Conservation (phyloP, 2,888 invertebrate species). For the Exephanes ischioxanthus region DNA sequence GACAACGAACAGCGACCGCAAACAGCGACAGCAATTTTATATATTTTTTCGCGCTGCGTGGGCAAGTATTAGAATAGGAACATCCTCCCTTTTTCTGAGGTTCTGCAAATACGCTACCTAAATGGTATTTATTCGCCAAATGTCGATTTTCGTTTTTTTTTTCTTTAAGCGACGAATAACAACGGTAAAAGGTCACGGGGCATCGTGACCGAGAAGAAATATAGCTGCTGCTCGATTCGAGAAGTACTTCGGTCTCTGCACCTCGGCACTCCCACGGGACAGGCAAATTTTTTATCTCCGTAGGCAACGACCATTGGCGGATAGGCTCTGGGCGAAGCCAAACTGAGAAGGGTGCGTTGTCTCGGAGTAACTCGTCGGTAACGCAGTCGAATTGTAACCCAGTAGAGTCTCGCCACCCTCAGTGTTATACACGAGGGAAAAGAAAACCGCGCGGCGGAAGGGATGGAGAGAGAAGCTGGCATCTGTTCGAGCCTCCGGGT, state of each 20-base stretch:
- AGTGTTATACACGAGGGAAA: constrained; percentile 39
- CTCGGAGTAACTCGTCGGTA: constrained; percentile 49
- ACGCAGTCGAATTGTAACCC: constrained; percentile 7
- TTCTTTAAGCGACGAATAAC: neutral
- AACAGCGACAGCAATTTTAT: too few species aligned
- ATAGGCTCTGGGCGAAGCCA: neutral
- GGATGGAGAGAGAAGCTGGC: constrained; percentile 53
- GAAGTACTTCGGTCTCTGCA: constrained; percentile 6
- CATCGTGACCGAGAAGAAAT: neutral
- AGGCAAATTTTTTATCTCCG: constrained; percentile 51
- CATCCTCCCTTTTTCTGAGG: too few species aligned
- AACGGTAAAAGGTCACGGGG: neutral
- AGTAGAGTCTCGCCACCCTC: constrained; percentile 8
- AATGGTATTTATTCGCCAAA: neutral
- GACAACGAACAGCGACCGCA: too few species aligned
- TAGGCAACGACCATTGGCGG: constrained; percentile 39
- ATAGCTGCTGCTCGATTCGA: neutral
- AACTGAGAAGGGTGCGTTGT: constrained; percentile 32
- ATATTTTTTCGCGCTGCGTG: too few species aligned
- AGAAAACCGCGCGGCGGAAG: constrained; percentile 19
- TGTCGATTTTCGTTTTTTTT: neutral
- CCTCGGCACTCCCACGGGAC: constrained; percentile 39
- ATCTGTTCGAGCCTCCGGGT: constrained; percentile 67
- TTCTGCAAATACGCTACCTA: too few species aligned
- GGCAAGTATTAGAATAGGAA: too few species aligned